These are phyloP conservation scores for Drosophila hydei DNA, from an alignment of 1,140 invertebrate genomes.

Conservation along the genomic window DNA sequence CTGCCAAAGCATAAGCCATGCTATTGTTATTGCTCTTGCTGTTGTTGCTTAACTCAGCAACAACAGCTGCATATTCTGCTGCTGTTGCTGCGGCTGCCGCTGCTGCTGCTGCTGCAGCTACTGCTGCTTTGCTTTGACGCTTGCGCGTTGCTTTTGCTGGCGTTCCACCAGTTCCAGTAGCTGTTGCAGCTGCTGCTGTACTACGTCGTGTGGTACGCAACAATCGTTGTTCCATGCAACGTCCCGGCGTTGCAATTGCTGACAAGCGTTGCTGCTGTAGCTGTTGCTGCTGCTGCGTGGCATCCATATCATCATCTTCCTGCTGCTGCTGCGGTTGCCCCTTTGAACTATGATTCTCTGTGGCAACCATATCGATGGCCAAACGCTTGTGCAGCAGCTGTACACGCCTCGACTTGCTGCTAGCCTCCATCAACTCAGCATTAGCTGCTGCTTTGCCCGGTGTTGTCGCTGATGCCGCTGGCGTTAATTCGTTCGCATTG, in stretches of 20 bases:
- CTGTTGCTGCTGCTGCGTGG: neutral
- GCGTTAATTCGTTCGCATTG: constrained; percentile 35
- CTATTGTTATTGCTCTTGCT: constrained; percentile 33
- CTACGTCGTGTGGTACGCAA: constrained; percentile 60
- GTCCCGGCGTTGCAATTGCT: constrained; percentile 11
- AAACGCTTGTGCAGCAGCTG: constrained; percentile 75
- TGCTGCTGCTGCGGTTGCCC: neutral
- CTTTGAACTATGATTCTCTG: constrained; percentile 19
- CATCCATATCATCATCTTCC: neutral
- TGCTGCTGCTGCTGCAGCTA: constrained; percentile 16
- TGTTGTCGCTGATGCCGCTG: constrained; percentile 10
- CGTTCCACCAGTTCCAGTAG: constrained; percentile 35
- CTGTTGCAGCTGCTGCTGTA: constrained; percentile 32
- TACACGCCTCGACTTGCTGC: constrained; percentile 66
- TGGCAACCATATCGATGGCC: constrained; percentile 77
- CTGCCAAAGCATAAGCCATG: constrained; percentile 55
- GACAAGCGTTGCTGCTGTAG: neutral
- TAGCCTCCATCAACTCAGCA: constrained; percentile 5
- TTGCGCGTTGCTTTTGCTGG: constrained; percentile 57
- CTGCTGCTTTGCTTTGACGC: constrained; percentile 60
- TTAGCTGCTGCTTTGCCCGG: neutral
- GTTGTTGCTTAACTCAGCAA: constrained; percentile 33
- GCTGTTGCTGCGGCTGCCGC: neutral
- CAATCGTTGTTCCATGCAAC: constrained; percentile 50
- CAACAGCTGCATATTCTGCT: neutral